phyloP scores from a whole-genome alignment of 2,888 invertebrate species.

The Altica lythri region DNA sequence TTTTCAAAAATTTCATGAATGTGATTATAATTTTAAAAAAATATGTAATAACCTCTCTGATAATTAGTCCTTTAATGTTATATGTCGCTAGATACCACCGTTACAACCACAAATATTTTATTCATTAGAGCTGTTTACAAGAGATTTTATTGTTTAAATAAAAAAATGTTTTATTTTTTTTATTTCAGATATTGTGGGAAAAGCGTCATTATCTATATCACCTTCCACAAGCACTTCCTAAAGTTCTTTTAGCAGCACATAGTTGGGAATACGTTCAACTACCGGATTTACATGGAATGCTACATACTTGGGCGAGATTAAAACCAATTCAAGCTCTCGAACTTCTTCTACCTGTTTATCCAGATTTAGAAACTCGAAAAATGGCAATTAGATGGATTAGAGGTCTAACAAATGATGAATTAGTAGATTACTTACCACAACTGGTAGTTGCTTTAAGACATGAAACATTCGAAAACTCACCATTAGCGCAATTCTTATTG shows the following conservation, averaged over 20 bases:
- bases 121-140: too few species aligned
- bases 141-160: too few species aligned
- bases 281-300: conserved; percentile 82
- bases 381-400: conserved; percentile 84
- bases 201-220: conserved; percentile 88
- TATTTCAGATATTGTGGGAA: conserved; percentile 83
- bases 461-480: conserved; percentile 89
- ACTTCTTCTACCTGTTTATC: conserved; percentile 79
- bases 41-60: too few species aligned
- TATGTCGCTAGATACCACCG: too few species aligned
- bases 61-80: too few species aligned
- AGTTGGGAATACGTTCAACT: conserved; percentile 91
- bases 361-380: conserved; percentile 65
- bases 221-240: conserved; percentile 82
- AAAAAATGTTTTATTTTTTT: too few species aligned
- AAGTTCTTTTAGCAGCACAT: conserved; percentile 83
- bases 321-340: conserved; percentile 90
- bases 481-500: conserved; percentile 79
- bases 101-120: too few species aligned
- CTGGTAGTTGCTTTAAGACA: conserved; percentile 88
- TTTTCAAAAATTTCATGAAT: too few species aligned
- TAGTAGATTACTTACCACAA: conserved; percentile 92
- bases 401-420: conserved; percentile 80
- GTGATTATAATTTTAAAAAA: too few species aligned
- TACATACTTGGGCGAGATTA: conserved; percentile 86